Evolutionary conservation across 2,797 vertebrate genomes (phyloP).

Genomic region (Sylvia borin): DNA sequence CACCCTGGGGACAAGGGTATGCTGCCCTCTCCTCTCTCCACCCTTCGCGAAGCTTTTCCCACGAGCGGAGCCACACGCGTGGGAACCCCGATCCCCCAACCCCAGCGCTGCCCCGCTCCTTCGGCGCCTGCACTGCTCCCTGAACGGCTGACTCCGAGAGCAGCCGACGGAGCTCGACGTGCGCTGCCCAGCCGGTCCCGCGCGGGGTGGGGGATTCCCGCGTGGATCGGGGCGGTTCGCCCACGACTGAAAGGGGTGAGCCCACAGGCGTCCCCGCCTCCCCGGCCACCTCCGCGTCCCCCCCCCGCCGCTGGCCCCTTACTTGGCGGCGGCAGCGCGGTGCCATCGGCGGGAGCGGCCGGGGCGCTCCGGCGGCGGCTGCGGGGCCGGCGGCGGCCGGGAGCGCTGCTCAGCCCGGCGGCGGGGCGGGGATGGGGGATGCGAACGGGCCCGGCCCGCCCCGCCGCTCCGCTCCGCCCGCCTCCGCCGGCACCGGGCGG

Average conservation of each 20-base stretch:
- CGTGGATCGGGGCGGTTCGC: background rate
- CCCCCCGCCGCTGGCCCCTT: background rate
- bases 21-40: background rate
- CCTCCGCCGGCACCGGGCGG: background rate
- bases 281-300: background rate
- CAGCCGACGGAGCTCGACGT: background rate
- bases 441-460: background rate
- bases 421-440: background rate
- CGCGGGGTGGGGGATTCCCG: background rate
- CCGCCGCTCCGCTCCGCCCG: background rate
- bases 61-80: rapidly evolving
- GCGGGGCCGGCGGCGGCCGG: background rate
- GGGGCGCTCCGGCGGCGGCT: background rate
- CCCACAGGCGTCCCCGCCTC: background rate
- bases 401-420: background rate
- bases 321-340: background rate
- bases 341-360: background rate
- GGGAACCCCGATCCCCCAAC: rapidly evolving
- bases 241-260: background rate
- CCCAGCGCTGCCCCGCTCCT: background rate
- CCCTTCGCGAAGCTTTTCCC: background rate
- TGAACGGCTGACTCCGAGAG: background rate
- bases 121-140: rapidly evolving
- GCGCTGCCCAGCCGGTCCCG: background rate
- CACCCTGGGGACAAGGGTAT: background rate